phyloP scores from a whole-genome alignment of 2,888 invertebrate species.

The Oeneis ivallda region DNA sequence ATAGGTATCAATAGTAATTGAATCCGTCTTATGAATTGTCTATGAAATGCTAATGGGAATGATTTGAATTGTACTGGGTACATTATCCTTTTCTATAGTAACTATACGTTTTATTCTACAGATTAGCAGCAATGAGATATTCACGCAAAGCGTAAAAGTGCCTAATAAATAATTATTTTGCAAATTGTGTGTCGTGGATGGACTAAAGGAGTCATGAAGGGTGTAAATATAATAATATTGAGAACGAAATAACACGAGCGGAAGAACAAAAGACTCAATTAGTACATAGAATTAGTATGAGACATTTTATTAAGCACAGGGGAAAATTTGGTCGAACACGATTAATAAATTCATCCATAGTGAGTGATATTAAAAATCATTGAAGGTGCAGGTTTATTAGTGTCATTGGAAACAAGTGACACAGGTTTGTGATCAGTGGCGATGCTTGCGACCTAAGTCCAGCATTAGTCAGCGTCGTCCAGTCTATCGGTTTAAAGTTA shows the following conservation, averaged over 20 bases:
- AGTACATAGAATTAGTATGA: too few species aligned
- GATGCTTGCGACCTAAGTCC: too few species aligned
- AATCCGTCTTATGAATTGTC: constrained; percentile 19
- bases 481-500: neutral
- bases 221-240: neutral
- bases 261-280: constrained; percentile 13
- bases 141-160: neutral
- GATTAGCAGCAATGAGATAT: too few species aligned
- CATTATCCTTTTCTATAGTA: too few species aligned
- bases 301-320: constrained; percentile 3
- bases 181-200: neutral
- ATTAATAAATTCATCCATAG: constrained; percentile 6
- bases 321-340: neutral
- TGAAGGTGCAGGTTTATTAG: too few species aligned
- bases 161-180: neutral
- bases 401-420: neutral
- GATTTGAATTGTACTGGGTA: neutral
- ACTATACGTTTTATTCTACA: too few species aligned
- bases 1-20: constrained; percentile 59
- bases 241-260: constrained; percentile 6
- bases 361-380: too few species aligned
- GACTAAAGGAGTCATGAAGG: neutral
- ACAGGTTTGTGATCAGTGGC: too few species aligned
- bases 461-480: too few species aligned
- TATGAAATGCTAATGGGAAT: constrained; percentile 15